phyloP scores from a whole-genome alignment of 2,888 invertebrate species.

The Spatulosminthurus flaviceps region DNA sequence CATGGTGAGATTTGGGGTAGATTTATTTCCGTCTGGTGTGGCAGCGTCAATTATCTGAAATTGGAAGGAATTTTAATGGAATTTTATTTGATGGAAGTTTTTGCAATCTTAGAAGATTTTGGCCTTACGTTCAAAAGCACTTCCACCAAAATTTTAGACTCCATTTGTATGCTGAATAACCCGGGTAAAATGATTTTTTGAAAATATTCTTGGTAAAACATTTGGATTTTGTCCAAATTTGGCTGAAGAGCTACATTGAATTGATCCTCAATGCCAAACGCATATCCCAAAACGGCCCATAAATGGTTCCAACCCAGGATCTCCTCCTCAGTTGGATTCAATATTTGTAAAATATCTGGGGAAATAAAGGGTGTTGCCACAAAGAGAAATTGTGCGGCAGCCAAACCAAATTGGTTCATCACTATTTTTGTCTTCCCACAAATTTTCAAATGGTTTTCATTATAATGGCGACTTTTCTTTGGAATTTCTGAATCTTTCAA shows the following conservation, averaged over 20 bases:
- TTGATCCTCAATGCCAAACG: neutral
- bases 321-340: neutral
- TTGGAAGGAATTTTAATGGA: neutral
- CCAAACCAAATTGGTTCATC: neutral
- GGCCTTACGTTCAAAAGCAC: neutral
- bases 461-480: neutral
- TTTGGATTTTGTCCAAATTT: neutral
- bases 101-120: neutral
- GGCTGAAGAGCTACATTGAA: neutral
- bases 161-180: neutral
- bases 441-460: neutral
- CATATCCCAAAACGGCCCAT: neutral
- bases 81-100: neutral
- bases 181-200: neutral
- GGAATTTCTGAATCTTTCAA: neutral
- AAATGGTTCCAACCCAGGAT: neutral
- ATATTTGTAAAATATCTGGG: neutral
- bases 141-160: neutral
- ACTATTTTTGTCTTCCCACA: neutral
- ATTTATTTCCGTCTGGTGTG: neutral
- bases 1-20: neutral
- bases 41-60: neutral
- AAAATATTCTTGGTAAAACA: neutral
- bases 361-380: neutral
- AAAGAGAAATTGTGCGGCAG: neutral